Conservation (phyloP, 2,113 vertebrate genomes). For the Lepus timidus region DNA sequence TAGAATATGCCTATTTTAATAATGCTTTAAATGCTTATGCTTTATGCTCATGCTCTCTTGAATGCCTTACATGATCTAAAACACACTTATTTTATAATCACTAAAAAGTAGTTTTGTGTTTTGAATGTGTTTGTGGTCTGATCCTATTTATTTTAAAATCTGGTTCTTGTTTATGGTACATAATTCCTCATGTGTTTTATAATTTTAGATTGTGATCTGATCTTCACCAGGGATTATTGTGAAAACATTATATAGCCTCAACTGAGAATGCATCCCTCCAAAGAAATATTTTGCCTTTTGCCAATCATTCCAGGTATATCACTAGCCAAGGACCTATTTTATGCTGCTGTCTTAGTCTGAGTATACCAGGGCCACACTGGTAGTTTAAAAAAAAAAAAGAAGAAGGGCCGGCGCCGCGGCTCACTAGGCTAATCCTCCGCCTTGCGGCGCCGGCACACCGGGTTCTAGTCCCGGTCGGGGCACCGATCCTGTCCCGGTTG, state of each 20-base stretch:
- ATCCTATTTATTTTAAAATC: neutral
- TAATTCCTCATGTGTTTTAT: neutral
- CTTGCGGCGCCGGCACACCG: too few relatives aligned
- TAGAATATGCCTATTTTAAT: neutral
- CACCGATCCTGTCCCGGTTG: too few relatives aligned
- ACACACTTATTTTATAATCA: constrained; percentile 4
- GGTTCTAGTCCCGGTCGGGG: too few relatives aligned
- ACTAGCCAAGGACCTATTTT: neutral
- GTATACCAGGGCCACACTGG: neutral
- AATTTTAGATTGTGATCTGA: neutral
- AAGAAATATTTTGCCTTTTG: neutral
- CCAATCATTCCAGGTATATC: neutral
- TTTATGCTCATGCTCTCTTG: constrained; percentile 26
- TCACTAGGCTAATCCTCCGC: too few relatives aligned
- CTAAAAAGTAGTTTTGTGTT: neutral
- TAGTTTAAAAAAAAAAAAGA: neutral
- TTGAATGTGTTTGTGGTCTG: neutral
- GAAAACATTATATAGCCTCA: neutral
- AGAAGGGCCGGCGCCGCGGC: too few relatives aligned
- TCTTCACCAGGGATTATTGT: neutral
- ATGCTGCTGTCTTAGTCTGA: neutral
- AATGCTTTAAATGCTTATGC: neutral
- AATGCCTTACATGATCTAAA: neutral
- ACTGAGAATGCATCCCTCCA: neutral
- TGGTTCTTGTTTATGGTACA: neutral